Percentiles rank a stretch among this genome's conserved stretches.
Evolutionary conservation across 2,888 invertebrate genomes (phyloP).

Genomic region (Agrochola litura): DNA sequence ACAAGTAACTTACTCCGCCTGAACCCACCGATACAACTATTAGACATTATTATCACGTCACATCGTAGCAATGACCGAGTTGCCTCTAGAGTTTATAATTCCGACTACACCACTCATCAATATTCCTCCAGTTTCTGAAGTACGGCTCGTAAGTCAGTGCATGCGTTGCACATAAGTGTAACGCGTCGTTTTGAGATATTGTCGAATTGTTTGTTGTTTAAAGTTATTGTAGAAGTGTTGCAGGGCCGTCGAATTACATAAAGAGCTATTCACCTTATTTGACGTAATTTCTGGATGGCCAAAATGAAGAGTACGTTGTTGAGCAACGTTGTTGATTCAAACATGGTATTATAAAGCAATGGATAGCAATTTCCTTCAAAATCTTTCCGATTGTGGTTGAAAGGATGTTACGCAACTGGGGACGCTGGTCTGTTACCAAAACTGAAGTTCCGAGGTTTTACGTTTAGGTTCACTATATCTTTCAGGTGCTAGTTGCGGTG

Average conservation of each 20-base stretch:
- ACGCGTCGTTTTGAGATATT: constrained; percentile 9
- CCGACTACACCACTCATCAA: constrained; percentile 39
- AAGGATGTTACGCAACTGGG: not conserved
- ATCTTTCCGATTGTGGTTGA: not conserved
- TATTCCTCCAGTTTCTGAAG: constrained; percentile 54
- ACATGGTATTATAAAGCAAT: not conserved
- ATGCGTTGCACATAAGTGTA: constrained; percentile 4
- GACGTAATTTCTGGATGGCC: not conserved
- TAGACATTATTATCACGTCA: constrained; percentile 56
- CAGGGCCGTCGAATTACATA: not conserved
- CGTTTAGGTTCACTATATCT: not conserved
- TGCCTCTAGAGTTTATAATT: constrained; percentile 58
- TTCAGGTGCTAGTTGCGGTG: too few relatives aligned
- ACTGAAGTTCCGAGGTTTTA: not conserved
- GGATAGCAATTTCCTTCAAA: not conserved
- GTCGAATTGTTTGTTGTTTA: not conserved
- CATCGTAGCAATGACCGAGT: constrained; percentile 72
- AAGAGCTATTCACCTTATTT: not conserved
- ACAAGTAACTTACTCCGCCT: not conserved
- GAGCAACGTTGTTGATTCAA: not conserved
- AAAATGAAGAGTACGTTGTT: not conserved
- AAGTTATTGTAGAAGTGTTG: constrained; percentile 3
- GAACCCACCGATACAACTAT: constrained; percentile 22
- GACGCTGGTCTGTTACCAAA: not conserved
- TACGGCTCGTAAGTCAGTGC: constrained; percentile 40